phyloP scores from a whole-genome alignment of 2,888 invertebrate species.

The Amphipoea oculea region DNA sequence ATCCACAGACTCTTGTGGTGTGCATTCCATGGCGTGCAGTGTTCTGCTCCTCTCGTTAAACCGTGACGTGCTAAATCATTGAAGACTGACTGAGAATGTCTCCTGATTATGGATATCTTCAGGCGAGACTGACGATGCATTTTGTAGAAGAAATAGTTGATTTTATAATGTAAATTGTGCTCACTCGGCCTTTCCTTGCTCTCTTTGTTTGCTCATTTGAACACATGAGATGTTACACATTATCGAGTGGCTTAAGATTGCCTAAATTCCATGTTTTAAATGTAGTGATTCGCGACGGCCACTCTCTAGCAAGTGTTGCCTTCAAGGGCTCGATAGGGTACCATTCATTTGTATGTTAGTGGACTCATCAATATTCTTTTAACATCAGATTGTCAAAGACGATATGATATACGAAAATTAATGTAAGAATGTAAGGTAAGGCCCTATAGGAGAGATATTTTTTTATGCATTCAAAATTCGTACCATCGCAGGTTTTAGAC shows the following conservation, averaged over 20 bases:
- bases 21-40: slow-evolving; percentile 67
- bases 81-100: slow-evolving; percentile 81
- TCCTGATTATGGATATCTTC: slow-evolving; percentile 76
- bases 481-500: slow-evolving; percentile 81
- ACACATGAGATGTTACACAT: slow-evolving; percentile 83
- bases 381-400: slow-evolving; percentile 89
- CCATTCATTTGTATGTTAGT: slow-evolving; percentile 79
- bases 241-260: slow-evolving; percentile 79
- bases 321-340: slow-evolving; percentile 75
- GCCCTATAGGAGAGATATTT: slow-evolving; percentile 90
- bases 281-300: slow-evolving; percentile 68
- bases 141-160: slow-evolving; percentile 83
- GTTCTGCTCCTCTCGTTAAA: slow-evolving; percentile 66
- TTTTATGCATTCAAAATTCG: slow-evolving; percentile 89
- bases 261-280: slow-evolving; percentile 71
- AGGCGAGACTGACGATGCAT: slow-evolving; percentile 85
- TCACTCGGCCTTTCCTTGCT: slow-evolving; percentile 85
- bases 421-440: slow-evolving; percentile 90
- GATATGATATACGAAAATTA: slow-evolving; percentile 89
- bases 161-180: slow-evolving; percentile 73
- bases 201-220: slow-evolving; percentile 83
- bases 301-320: slow-evolving; percentile 81
- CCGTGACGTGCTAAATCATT: slow-evolving; percentile 76
- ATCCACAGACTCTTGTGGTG: slow-evolving; percentile 51
- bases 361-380: slow-evolving; percentile 79